Evolutionary conservation across 2,888 invertebrate species (phyloP).

Genomic region (Athetis lepigone): DNA sequence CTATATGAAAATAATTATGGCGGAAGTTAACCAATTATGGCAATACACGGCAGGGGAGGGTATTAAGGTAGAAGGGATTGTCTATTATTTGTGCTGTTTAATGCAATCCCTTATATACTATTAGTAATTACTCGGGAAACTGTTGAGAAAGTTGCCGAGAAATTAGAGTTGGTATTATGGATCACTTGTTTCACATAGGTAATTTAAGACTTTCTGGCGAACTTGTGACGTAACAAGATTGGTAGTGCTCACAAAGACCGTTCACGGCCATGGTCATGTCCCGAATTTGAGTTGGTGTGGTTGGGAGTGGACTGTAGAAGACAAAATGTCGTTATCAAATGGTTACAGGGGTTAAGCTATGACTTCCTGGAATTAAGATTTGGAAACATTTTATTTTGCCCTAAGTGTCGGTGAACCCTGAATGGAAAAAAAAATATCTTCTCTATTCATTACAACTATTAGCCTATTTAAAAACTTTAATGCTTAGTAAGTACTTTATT

Average conservation of each 20-base stretch:
- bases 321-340: too few species aligned
- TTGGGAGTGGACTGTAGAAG: too few species aligned
- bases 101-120: not conserved
- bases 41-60: not conserved
- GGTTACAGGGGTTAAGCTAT: too few species aligned
- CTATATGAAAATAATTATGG: not conserved
- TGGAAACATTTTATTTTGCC: too few species aligned
- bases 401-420: too few species aligned
- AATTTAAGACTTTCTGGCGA: constrained; percentile 1
- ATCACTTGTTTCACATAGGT: too few species aligned
- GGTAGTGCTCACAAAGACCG: constrained; percentile 31
- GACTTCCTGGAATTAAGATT: not conserved
- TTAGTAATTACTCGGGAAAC: not conserved
- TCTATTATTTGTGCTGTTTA: not conserved
- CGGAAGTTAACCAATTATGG: too few species aligned
- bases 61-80: not conserved
- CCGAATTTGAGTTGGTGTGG: constrained; percentile 4
- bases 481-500: too few species aligned
- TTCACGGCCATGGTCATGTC: constrained; percentile 38
- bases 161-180: not conserved
- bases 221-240: constrained; percentile 28
- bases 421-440: too few species aligned
- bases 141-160: not conserved
- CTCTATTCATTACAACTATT: too few species aligned
- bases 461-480: too few species aligned